These are phyloP conservation scores for Monopterus albus DNA, from an alignment of 2,113 vertebrate genomes.

Conservation along the genomic window DNA sequence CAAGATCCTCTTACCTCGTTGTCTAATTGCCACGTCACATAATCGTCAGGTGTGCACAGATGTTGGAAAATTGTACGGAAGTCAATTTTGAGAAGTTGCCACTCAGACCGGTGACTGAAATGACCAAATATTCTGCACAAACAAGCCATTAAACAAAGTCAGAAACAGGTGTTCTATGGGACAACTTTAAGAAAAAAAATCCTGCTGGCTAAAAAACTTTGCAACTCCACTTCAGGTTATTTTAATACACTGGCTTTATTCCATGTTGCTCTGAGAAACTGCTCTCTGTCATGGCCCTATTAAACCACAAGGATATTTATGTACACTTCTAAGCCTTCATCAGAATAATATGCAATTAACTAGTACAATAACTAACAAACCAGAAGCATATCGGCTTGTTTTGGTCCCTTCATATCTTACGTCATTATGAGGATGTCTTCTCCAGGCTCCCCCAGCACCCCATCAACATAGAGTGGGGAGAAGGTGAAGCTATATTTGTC, in stretches of 20 bases:
- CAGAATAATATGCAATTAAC: conserved; percentile 29
- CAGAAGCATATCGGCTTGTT: conserved; percentile 13
- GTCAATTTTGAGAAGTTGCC: conserved; percentile 95
- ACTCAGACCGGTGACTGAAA: conserved; percentile 94
- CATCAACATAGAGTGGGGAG: conserved; percentile 92
- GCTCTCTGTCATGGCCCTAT: neutral
- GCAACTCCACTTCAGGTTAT: neutral
- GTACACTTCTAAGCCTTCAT: conserved; percentile 33
- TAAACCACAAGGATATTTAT: conserved; percentile 26
- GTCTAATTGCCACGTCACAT: conserved; percentile 90
- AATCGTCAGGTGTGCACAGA: conserved; percentile 87
- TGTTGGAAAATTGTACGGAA: conserved; percentile 92
- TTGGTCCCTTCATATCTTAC: conserved; percentile 80
- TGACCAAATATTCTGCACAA: conserved; percentile 90
- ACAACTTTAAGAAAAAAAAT: neutral
- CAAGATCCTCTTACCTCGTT: conserved; percentile 82
- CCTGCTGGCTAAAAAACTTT: neutral
- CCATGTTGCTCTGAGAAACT: conserved; percentile 14
- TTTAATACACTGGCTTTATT: conserved; percentile 11
- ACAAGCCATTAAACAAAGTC: conserved; percentile 16
- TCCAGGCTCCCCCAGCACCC: conserved; percentile 92
- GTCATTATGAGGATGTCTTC: conserved; percentile 97
- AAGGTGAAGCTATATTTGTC: conserved; percentile 95
- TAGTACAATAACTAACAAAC: conserved; percentile 36
- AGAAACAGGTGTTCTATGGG: neutral